A percentile compares a stretch with the other conserved stretches of the same genome.
phyloP scores from a whole-genome alignment of 2,888 invertebrate genomes.

The Spilarctia lutea region DNA sequence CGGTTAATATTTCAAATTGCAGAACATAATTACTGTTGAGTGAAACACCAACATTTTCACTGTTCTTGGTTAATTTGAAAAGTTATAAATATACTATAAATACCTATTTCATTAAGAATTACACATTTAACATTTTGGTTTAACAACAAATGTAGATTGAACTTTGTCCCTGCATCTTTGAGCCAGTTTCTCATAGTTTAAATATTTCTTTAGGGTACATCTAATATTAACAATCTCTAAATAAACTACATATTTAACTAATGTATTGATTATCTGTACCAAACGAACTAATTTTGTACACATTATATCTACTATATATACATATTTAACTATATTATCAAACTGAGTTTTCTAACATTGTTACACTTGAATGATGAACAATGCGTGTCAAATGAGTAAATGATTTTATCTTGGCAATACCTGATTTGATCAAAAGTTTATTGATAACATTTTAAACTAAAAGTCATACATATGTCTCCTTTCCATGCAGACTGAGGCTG shows the following conservation, averaged over 20 bases:
- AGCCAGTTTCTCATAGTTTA: neutral
- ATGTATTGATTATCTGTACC: neutral
- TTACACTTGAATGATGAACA: slow-evolving; percentile 50
- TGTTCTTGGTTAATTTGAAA: too few relatives aligned
- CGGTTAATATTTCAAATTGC: too few relatives aligned
- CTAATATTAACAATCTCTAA: neutral
- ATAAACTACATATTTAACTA: neutral
- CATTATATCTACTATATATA: neutral
- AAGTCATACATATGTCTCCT: slow-evolving; percentile 8
- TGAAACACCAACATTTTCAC: too few relatives aligned
- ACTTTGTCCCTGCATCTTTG: neutral
- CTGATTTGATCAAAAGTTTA: slow-evolving; percentile 36
- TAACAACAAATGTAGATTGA: neutral
- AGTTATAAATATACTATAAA: too few relatives aligned
- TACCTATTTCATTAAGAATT: too few relatives aligned
- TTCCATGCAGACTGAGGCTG: slow-evolving; percentile 92
- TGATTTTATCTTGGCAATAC: slow-evolving; percentile 54
- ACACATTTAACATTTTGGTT: neutral
- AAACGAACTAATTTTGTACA: neutral
- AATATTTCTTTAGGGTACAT: neutral
- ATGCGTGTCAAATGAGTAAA: slow-evolving; percentile 88
- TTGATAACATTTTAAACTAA: neutral
- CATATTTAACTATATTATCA: too few relatives aligned
- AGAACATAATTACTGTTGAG: too few relatives aligned
- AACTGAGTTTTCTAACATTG: neutral